Percentiles rank a stretch among this genome's conserved stretches.
These are phyloP conservation scores for Meloidogyne floridensis DNA, from an alignment of 1,140 invertebrate species.

Conservation along the genomic window DNA sequence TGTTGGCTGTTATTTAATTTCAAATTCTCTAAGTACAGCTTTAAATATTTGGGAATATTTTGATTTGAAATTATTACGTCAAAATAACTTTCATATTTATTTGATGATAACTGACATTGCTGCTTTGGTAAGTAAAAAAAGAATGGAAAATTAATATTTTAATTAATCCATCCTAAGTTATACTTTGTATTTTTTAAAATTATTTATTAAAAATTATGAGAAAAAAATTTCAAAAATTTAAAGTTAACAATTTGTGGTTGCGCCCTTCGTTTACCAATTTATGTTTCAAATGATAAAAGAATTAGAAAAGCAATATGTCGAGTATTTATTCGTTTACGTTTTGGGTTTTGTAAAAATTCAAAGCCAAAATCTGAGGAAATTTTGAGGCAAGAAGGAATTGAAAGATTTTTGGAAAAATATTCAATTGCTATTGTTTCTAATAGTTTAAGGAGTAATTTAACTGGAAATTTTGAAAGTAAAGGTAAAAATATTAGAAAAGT, in stretches of 20 bases:
- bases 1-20: slow-evolving; percentile 57
- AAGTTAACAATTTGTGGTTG: slow-evolving; percentile 57
- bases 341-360: slow-evolving; percentile 12
- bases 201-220: neutral
- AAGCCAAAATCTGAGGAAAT: slow-evolving; percentile 18
- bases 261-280: slow-evolving; percentile 44
- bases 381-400: slow-evolving; percentile 2
- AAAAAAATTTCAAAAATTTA: slow-evolving; percentile 18
- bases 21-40: slow-evolving; percentile 55
- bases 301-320: slow-evolving; percentile 20
- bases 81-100: slow-evolving; percentile 53
- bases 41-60: slow-evolving; percentile 62
- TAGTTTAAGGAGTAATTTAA: slow-evolving; percentile 56
- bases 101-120: slow-evolving; percentile 56
- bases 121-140: slow-evolving; percentile 46
- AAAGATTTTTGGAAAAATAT: slow-evolving; percentile 51
- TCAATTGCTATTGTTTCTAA: slow-evolving; percentile 62
- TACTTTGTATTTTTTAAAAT: no score
- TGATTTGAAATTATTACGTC: slow-evolving; percentile 49
- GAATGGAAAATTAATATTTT: neutral
- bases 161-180: neutral
- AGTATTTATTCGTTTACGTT: slow-evolving; percentile 25
- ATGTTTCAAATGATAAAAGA: slow-evolving; percentile 15
- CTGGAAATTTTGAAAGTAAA: slow-evolving; percentile 32
- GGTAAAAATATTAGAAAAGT: neutral